These are phyloP conservation scores for Puffinus mauretanicus DNA, from an alignment of 2,113 vertebrate species.

Conservation along the genomic window DNA sequence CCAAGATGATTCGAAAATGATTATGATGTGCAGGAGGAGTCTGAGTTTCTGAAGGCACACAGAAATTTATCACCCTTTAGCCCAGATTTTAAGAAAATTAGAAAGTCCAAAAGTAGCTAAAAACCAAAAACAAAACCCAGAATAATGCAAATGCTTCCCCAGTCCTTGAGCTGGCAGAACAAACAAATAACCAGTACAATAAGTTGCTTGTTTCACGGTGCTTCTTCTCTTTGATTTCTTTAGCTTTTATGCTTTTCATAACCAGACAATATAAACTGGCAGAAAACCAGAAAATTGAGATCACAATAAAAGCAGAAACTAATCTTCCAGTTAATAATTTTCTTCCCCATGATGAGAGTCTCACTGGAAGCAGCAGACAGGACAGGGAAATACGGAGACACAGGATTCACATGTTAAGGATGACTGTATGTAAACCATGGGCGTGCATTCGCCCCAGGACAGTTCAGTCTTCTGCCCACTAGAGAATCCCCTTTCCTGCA, in stretches of 20 bases:
- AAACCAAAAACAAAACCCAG: background rate
- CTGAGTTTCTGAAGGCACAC: background rate
- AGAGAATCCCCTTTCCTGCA: background rate
- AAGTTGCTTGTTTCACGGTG: background rate
- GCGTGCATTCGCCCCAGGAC: background rate
- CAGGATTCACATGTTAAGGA: background rate
- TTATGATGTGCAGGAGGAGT: background rate
- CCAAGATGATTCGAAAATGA: background rate
- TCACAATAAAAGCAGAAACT: background rate
- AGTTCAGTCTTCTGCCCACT: background rate
- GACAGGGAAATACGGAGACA: background rate
- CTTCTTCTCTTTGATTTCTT: background rate
- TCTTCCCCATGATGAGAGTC: background rate
- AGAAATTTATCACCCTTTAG: background rate
- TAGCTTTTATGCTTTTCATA: background rate
- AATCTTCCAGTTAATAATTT: background rate
- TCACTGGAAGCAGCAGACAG: background rate
- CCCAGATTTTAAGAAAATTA: background rate
- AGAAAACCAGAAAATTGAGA: background rate
- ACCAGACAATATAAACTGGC: background rate
- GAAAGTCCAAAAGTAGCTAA: background rate
- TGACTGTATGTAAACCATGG: background rate
- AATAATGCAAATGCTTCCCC: background rate
- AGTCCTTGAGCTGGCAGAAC: background rate
- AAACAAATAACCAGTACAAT: background rate